Conservation (phyloP, 1,140 invertebrate species). For the Drosophila murphyi region DNA sequence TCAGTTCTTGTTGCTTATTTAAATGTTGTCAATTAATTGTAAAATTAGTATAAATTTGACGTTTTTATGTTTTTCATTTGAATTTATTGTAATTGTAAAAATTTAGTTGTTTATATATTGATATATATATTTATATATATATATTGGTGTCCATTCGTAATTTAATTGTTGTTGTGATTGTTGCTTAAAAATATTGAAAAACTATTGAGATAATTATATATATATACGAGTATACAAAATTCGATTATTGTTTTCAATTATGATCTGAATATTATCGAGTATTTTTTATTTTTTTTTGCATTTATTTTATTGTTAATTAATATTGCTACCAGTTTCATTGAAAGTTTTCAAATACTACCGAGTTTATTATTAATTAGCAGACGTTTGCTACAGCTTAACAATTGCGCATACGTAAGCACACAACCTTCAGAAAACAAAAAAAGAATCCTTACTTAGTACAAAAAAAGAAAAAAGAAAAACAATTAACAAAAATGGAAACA, state of each 20-base stretch:
- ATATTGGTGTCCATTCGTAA: conserved; percentile 31
- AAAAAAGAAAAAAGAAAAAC: conserved; percentile 41
- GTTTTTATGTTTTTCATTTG: conserved; percentile 6
- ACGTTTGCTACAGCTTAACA: conserved; percentile 36
- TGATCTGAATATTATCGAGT: conserved; percentile 7
- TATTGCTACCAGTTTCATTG: conserved; percentile 23
- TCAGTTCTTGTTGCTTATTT: conserved; percentile 9
- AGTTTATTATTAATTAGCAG: conserved; percentile 11
- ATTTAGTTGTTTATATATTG: conserved; percentile 1
- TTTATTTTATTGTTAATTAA: conserved; percentile 10
- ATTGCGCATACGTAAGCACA: conserved; percentile 76
- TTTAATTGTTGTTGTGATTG: conserved; percentile 62
- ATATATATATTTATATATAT: background rate
- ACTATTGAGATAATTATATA: conserved; percentile 29
- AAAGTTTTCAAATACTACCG: conserved; percentile 5
- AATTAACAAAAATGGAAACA: conserved; percentile 20
- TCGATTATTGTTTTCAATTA: conserved; percentile 15
- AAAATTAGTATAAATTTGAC: conserved; percentile 17
- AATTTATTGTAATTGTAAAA: conserved; percentile 4
- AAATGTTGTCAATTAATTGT: conserved; percentile 37
- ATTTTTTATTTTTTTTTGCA: conserved; percentile 3
- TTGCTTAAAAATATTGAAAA: conserved; percentile 51
- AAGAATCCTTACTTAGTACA: conserved; percentile 1
- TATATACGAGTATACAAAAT: conserved; percentile 28
- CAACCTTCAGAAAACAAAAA: conserved; percentile 44